Conservation (phyloP, 2,113 vertebrate species). For the Tympanuchus pallidicinctus region DNA sequence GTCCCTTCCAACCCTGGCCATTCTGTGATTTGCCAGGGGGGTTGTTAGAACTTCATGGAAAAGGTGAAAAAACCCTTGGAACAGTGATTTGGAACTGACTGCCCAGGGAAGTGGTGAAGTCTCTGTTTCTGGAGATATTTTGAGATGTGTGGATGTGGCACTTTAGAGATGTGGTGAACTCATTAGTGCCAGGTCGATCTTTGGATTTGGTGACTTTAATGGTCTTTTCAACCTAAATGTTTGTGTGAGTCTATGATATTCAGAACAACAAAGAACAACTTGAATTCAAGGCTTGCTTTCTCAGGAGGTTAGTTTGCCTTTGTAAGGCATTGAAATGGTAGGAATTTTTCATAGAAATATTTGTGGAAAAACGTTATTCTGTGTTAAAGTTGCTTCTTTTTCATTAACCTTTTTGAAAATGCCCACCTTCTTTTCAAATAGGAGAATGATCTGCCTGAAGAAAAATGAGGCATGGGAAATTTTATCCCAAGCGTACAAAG, state of each 20-base stretch:
- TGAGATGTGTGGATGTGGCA: background rate
- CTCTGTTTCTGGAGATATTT: background rate
- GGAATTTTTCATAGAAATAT: background rate
- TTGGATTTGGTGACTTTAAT: background rate
- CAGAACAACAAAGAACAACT: background rate
- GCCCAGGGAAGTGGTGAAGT: background rate
- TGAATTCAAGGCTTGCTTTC: background rate
- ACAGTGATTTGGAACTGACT: background rate
- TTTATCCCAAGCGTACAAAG: background rate
- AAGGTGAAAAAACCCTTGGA: background rate
- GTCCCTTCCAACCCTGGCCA: too few relatives aligned
- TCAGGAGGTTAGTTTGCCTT: background rate
- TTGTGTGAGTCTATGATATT: background rate
- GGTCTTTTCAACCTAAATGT: background rate
- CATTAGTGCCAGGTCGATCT: background rate
- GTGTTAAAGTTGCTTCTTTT: background rate
- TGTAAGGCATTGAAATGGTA: background rate
- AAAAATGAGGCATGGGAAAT: background rate
- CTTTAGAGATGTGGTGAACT: background rate
- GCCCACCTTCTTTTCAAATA: background rate
- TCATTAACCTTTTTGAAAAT: background rate
- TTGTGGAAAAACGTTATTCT: background rate
- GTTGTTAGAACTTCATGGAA: background rate
- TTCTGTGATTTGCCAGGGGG: background rate
- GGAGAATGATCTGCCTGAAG: background rate